Percentiles rank a stretch among this genome's conserved stretches.
These are phyloP conservation scores for Diphyllodes magnificus DNA, from an alignment of 2,113 vertebrate genomes.

Conservation along the genomic window DNA sequence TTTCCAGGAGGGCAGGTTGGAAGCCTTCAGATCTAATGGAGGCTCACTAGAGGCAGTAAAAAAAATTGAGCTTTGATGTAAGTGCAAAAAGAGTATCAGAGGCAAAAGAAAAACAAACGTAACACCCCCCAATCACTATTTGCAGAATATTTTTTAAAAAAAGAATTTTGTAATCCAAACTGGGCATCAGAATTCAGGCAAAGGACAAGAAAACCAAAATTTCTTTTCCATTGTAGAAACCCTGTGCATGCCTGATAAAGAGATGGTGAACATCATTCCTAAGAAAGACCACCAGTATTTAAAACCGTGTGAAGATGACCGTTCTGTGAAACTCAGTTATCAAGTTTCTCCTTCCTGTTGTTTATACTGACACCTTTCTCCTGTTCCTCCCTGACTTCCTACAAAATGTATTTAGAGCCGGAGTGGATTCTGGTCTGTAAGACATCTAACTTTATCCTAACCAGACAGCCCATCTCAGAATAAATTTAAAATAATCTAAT, in stretches of 20 bases:
- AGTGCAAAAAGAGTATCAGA: background rate
- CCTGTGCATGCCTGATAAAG: background rate
- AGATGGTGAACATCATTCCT: background rate
- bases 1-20: background rate
- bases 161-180: background rate
- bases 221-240: background rate
- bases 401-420: background rate
- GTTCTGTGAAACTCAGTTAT: background rate
- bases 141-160: background rate
- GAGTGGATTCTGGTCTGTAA: background rate
- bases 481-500: slow-evolving; percentile 15
- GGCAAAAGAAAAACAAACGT: background rate
- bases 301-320: background rate
- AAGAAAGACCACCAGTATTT: background rate
- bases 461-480: background rate
- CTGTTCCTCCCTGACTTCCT: background rate
- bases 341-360: background rate
- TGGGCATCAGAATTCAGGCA: background rate
- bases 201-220: rapidly evolving
- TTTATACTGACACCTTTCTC: background rate
- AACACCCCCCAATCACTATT: rapidly evolving
- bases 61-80: background rate
- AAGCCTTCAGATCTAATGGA: background rate
- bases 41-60: background rate
- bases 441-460: background rate